These are phyloP conservation scores for Apostichopus californicus DNA, from an alignment of 35 echinoderm and acorn worm species.

Conservation along the genomic window DNA sequence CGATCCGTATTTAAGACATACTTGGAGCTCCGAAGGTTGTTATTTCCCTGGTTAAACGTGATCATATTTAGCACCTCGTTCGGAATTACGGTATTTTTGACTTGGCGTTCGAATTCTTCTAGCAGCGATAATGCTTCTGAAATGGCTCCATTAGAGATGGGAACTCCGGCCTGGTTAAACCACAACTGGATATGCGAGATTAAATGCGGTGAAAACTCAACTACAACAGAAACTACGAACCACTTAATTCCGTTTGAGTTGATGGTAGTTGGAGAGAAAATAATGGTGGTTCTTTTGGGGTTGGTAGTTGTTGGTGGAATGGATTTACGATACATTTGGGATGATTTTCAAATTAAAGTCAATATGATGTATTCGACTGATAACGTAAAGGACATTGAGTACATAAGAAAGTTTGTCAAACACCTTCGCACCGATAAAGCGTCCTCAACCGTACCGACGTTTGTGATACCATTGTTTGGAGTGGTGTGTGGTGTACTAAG, in stretches of 20 bases:
- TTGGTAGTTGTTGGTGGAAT: constrained; percentile 8
- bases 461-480: constrained; percentile 1
- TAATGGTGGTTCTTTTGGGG: background rate
- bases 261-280: constrained; percentile 24
- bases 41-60: constrained; percentile 14
- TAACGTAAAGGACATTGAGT: background rate
- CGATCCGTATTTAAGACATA: background rate
- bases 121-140: background rate
- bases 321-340: constrained; percentile 13
- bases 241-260: background rate
- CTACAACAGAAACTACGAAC: background rate
- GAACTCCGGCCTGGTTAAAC: background rate
- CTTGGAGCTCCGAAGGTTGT: background rate
- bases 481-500: background rate
- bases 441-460: background rate
- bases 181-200: constrained; percentile 5
- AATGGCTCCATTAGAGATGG: too few species aligned
- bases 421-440: background rate
- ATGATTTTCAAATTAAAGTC: background rate
- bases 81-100: background rate
- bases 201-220: background rate
- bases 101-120: background rate
- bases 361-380: background rate
- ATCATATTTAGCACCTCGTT: constrained; percentile 11
- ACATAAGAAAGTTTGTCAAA: background rate